A percentile compares a stretch with the other conserved stretches of the same genome.
Evolutionary conservation across 2,113 vertebrate species (phyloP).

Genomic region (Apeltes quadracus): DNA sequence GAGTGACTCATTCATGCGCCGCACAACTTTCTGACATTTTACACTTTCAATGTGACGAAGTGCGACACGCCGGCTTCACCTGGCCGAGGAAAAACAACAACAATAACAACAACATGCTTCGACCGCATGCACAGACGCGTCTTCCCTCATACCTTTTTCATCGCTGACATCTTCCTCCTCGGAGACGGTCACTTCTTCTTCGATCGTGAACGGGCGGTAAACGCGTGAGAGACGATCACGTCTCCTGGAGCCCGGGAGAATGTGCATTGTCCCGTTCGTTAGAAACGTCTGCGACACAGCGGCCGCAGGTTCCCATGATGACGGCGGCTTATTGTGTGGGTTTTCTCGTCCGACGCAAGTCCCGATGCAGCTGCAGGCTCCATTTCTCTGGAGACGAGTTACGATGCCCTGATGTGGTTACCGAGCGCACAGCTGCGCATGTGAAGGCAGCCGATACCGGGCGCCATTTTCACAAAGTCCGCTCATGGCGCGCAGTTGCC

Average conservation of each 20-base stretch:
- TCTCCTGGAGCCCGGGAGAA: constrained; percentile 45
- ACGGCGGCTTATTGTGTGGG: constrained; percentile 31
- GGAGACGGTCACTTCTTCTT: constrained; percentile 67
- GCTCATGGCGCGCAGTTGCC: constrained; percentile 15
- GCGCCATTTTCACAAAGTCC: constrained; percentile 72
- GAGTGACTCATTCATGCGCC: constrained; percentile 43
- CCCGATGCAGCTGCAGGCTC: constrained; percentile 34
- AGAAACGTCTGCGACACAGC: constrained; percentile 50
- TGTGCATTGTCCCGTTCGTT: constrained; percentile 35
- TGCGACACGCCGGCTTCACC: constrained; percentile 8
- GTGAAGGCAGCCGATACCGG: constrained; percentile 41
- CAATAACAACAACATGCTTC: constrained; percentile 22
- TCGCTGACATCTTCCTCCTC: constrained; percentile 70
- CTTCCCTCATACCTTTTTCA: constrained; percentile 66
- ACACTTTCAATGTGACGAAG: constrained; percentile 12
- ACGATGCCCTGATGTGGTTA: constrained; percentile 38
- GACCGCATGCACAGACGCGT: constrained; percentile 16
- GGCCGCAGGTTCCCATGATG: constrained; percentile 54
- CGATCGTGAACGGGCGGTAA: constrained; percentile 40
- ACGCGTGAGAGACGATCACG: constrained; percentile 45
- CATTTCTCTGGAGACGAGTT: constrained; percentile 51
- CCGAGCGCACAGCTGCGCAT: constrained; percentile 36
- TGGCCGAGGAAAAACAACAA: neutral
- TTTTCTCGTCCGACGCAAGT: constrained; percentile 40
- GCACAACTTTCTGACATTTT: constrained; percentile 51